These are phyloP conservation scores for Solenodon paradoxus DNA, from an alignment of 2,113 vertebrate species.

Conservation along the genomic window DNA sequence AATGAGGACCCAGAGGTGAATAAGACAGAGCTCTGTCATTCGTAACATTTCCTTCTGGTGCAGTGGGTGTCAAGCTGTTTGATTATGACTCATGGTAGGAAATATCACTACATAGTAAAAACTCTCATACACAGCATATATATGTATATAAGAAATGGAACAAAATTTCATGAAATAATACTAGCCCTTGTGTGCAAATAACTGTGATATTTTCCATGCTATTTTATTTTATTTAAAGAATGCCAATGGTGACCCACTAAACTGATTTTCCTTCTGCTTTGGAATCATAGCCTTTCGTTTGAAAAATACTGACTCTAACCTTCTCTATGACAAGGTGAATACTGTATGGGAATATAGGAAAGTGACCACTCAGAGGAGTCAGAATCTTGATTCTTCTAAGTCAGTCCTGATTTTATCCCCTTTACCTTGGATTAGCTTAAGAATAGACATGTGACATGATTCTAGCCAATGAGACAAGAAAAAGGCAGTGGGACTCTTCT, in stretches of 20 bases:
- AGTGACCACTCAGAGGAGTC: neutral
- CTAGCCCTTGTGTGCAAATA: neutral
- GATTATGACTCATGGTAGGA: neutral
- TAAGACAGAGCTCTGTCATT: neutral
- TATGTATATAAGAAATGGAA: neutral
- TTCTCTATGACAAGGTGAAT: neutral
- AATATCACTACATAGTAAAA: neutral
- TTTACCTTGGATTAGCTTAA: neutral
- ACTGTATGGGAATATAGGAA: neutral
- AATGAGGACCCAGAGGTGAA: neutral
- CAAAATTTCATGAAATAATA: neutral
- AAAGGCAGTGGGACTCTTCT: neutral
- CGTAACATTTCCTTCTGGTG: neutral
- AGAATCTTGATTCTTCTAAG: neutral
- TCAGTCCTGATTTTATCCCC: neutral
- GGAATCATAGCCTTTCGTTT: neutral
- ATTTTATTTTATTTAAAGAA: slow-evolving; percentile 12
- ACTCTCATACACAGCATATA: neutral
- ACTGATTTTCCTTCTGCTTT: neutral
- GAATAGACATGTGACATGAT: neutral
- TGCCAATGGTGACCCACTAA: neutral
- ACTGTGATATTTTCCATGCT: neutral
- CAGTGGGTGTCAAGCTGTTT: neutral
- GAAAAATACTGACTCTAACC: neutral
- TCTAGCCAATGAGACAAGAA: neutral